Base-by-base conservation (phyloP, 2,888 invertebrate genomes). In the Volucella zonaria region DNA sequence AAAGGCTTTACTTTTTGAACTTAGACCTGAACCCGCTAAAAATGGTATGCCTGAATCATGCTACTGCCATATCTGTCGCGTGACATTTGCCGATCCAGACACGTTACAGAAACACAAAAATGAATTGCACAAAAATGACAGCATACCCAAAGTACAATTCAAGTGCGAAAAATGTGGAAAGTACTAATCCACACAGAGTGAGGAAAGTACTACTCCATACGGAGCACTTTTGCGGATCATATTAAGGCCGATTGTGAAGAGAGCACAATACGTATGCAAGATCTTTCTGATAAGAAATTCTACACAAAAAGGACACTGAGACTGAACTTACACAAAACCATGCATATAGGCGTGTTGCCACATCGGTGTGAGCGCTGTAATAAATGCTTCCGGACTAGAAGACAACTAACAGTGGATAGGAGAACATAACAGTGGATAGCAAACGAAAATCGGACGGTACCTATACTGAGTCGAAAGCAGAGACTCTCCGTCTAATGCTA, bases 311-410 rank as follows among this genome's bases (percentile, higher is more conserved):
- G 90, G 43, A 90, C 89, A 0, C 2, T 1, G 2, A 23, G 1
- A 18, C 67, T 91, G 10, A 89, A 89, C 74, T 88, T 89, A 18
- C 91, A 91, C 61, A 89, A 89, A 78, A 87, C 89, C 23, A 90
- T 91, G 74, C 91, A 91, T 64, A 91, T 91, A 0, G 91, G 91
- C 0, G 91, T 88, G 43, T 56, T 91, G 87, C 91, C 91, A 3
- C 88, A 90, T 61, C 87, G 90, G 81, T 91, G 91, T 56, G 82
- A 77, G n/a, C 90, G 86, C 86, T 91, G 91, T 68, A 89, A 90
- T 8, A 91, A 91, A 75, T 89, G 89, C 8, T 91, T 91, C 62
- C 89, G 91, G 0, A 91, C 91, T 0, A 88, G 89, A 23, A 91
- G 91, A 3, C 91, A 91, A 62, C 89, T 91, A 10, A 90, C 90